Base-by-base conservation (phyloP, 2,888 invertebrate species). In the Microdon myrmicae region DNA sequence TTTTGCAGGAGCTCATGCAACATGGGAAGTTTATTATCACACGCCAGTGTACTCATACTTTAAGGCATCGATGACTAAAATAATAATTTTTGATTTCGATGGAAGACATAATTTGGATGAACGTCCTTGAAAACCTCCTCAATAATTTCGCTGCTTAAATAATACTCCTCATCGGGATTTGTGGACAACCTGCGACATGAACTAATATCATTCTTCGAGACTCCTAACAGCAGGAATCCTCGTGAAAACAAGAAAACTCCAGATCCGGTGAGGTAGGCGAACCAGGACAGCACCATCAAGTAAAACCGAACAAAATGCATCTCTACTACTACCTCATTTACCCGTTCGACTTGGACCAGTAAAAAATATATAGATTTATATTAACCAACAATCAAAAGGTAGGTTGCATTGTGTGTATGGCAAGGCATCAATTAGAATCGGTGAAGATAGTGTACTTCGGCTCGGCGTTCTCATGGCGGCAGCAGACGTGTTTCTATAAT, bases 51-150 rank as follows among this genome's bases (percentile, higher is more conserved):
- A 97, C 76, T 97, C 96, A 81, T 90, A 93, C 70, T 92, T 87
- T 34, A 97, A 81, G 1, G 95, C 96, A 81, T 97, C 97, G 28
- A 96, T 88, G 44, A 97, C 81, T 26, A 97, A 78, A 66, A 96
- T 81, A 67, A 96, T 85, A 4, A 92, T 88, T 79, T 87, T 87
- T 17, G 87, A 83, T 68, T 83, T 83, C 43, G 81, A 82, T 59
- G 86, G 84, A 54, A 86, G 81, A 78, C 89, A 90, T 67, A 82
- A 74, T 69, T 77, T 77, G 17, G 79, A 75, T 34, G 81, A 79
- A 82, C 79, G 72, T 83, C 77, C 68, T 79, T 79, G 39, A 80
- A 79, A 8, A 79, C 75, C 60, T 78, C 77, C 25, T 73, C 67
- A 12, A 78, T 75, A 39, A 76, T 72, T 51, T 74, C 73, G 14